Evolutionary conservation across 2,888 invertebrate species (phyloP).

Genomic region (Nephrocerus scutellatus): DNA sequence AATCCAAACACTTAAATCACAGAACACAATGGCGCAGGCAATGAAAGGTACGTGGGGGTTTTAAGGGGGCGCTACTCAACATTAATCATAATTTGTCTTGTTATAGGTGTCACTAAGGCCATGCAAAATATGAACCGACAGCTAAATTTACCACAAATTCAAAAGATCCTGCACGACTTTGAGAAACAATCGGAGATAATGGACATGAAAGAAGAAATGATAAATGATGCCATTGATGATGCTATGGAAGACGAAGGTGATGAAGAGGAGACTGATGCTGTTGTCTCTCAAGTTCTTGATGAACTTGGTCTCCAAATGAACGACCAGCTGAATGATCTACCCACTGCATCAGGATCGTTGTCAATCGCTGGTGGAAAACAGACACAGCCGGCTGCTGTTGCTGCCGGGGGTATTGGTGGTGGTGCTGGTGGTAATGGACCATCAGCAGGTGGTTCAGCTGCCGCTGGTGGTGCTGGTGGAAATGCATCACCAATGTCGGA

Average conservation of each 20-base stretch:
- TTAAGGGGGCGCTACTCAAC: neutral
- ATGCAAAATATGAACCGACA: constrained; percentile 98
- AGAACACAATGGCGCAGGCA: constrained; percentile 98
- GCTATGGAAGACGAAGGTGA: constrained; percentile 98
- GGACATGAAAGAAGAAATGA: constrained; percentile 99
- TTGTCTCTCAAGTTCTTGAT: constrained; percentile 93
- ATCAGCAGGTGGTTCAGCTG: constrained; percentile 44
- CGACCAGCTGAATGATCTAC: constrained; percentile 86
- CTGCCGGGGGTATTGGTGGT: constrained; percentile 43
- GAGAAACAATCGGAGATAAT: constrained; percentile 99
- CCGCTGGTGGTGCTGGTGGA: constrained; percentile 47
- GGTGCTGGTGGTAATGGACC: constrained; percentile 45
- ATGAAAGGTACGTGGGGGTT: constrained; percentile 67
- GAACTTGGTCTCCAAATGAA: constrained; percentile 93
- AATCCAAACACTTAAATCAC: constrained; percentile 94
- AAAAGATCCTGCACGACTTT: constrained; percentile 93
- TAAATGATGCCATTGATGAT: constrained; percentile 99
- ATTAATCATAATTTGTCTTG: neutral
- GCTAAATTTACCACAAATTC: constrained; percentile 97
- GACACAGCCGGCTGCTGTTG: constrained; percentile 55
- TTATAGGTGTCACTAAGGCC: constrained; percentile 79
- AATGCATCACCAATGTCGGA: constrained; percentile 57
- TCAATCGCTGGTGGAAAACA: constrained; percentile 55
- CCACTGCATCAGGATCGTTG: constrained; percentile 56
- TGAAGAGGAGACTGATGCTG: constrained; percentile 94